Evolutionary conservation across 2,113 vertebrate species (phyloP).

Genomic region (Thunnus maccoyii): DNA sequence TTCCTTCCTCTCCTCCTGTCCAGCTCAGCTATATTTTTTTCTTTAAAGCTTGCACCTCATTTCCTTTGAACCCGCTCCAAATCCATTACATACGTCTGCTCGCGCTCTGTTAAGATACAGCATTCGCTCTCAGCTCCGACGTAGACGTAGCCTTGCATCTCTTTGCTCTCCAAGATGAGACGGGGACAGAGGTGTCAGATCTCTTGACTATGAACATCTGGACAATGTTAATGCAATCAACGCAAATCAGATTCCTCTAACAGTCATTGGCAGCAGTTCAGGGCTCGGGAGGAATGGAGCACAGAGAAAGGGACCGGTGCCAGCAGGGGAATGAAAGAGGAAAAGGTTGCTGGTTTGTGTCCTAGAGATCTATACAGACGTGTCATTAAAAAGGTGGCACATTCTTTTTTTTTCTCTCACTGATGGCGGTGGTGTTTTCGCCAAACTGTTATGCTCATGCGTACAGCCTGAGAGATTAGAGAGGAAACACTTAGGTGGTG

Average conservation of each 20-base stretch:
- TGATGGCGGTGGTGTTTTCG: slow-evolving; percentile 7
- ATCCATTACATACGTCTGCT: slow-evolving; percentile 30
- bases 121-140: slow-evolving; percentile 43
- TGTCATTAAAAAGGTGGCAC: slow-evolving; percentile 43
- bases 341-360: slow-evolving; percentile 47
- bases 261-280: slow-evolving; percentile 61
- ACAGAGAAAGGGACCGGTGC: slow-evolving; percentile 18
- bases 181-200: slow-evolving; percentile 69
- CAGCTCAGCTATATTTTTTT: slow-evolving; percentile 51
- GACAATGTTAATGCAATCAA: slow-evolving; percentile 77
- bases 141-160: slow-evolving; percentile 14
- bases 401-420: slow-evolving; percentile 25
- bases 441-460: slow-evolving; percentile 22
- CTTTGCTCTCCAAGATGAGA: slow-evolving; percentile 37
- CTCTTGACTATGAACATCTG: slow-evolving; percentile 76
- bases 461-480: slow-evolving; percentile 32
- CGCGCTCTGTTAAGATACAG: slow-evolving; percentile 21
- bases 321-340: slow-evolving; percentile 14
- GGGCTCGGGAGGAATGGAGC: slow-evolving; percentile 46
- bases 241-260: slow-evolving; percentile 72
- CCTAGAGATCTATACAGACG: slow-evolving; percentile 30
- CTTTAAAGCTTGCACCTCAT: slow-evolving; percentile 60
- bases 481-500: slow-evolving; percentile 56
- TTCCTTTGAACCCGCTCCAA: slow-evolving; percentile 67
- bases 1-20: slow-evolving; percentile 6